Conservation (phyloP, 2,888 invertebrate species). For the Eupithecia vulgata region DNA sequence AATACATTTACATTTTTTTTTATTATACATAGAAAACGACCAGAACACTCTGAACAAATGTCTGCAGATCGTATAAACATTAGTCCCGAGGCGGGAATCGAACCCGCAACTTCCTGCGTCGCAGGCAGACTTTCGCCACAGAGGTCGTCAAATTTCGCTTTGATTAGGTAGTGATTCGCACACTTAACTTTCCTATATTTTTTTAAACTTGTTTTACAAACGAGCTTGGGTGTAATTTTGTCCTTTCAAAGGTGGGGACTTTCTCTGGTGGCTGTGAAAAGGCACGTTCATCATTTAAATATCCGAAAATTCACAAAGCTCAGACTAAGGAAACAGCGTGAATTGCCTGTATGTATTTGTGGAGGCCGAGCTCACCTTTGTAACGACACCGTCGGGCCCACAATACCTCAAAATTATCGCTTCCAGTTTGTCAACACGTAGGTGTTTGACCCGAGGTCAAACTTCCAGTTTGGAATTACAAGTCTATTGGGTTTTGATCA, state of each 20-base stretch:
- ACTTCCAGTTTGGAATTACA: slow-evolving; percentile 2
- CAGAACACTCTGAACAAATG: too few species aligned
- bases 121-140: too few species aligned
- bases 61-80: too few species aligned
- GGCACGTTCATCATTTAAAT: slow-evolving; percentile 10
- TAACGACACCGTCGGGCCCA: slow-evolving; percentile 40
- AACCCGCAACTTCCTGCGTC: too few species aligned
- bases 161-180: neutral
- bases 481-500: neutral
- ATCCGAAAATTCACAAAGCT: slow-evolving; percentile 2
- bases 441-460: slow-evolving; percentile 24
- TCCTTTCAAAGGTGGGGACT: neutral
- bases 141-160: too few species aligned
- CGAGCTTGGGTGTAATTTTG: neutral
- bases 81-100: too few species aligned
- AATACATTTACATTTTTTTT: too few species aligned
- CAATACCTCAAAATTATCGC: slow-evolving; percentile 47
- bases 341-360: slow-evolving; percentile 9
- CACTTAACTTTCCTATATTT: neutral
- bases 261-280: neutral
- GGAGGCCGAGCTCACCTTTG: slow-evolving; percentile 42
- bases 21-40: too few species aligned
- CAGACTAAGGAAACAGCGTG: neutral
- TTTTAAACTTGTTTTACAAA: neutral
- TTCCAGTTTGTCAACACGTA: slow-evolving; percentile 29